These are phyloP conservation scores for Neodiprion lecontei DNA, from an alignment of 1,140 invertebrate species.

Conservation along the genomic window DNA sequence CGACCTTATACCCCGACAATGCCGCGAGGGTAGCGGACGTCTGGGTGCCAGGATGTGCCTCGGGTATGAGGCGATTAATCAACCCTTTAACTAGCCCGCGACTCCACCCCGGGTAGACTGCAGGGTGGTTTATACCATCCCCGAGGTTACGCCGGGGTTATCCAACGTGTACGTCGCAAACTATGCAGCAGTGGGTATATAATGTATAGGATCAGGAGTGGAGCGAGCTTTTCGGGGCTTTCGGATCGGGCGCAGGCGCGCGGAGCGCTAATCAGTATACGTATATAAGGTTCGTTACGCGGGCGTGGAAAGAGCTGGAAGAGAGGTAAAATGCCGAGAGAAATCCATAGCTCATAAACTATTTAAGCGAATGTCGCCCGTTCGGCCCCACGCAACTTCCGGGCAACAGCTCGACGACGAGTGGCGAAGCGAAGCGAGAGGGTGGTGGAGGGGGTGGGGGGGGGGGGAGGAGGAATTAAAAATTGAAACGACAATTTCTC, in stretches of 20 bases:
- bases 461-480: neutral
- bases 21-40: neutral
- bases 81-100: conserved; percentile 32
- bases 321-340: conserved; percentile 12
- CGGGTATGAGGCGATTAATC: conserved; percentile 28
- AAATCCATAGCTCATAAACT: conserved; percentile 37
- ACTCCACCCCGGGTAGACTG: neutral
- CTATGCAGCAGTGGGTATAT: conserved; percentile 16
- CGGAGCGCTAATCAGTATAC: conserved; percentile 35
- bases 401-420: neutral
- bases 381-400: conserved; percentile 23
- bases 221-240: neutral
- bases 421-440: neutral
- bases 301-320: too few relatives aligned
- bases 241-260: neutral
- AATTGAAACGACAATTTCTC: conserved; percentile 1
- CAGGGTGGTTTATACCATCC: conserved; percentile 8
- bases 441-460: neutral
- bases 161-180: conserved; percentile 18
- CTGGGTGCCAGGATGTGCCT: neutral
- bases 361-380: conserved; percentile 22
- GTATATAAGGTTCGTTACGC: neutral
- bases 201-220: neutral
- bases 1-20: neutral
- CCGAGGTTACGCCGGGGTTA: conserved; percentile 23